Conservation (phyloP, 2,113 vertebrate species). For the Sceloporus undulatus region DNA sequence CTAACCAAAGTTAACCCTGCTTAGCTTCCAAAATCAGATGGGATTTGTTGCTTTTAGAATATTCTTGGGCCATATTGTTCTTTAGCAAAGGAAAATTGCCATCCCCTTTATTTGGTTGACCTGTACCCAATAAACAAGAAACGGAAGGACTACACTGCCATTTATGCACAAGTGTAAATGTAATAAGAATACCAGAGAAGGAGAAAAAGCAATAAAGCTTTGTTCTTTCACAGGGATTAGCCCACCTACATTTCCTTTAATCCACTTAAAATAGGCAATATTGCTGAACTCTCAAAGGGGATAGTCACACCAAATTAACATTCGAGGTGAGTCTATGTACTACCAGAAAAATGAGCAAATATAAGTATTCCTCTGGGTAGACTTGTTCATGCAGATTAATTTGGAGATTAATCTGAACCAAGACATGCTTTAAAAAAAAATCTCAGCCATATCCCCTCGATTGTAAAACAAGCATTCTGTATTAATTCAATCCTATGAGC, state of each 20-base stretch:
- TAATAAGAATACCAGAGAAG: not conserved
- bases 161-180: not conserved
- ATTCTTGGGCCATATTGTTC: not conserved
- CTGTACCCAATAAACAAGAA: not conserved
- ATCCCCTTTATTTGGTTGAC: not conserved
- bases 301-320: not conserved
- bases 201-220: not conserved
- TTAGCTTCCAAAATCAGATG: too few relatives aligned
- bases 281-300: not conserved
- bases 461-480: conserved; percentile 8
- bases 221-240: not conserved
- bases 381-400: not conserved
- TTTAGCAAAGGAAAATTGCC: not conserved
- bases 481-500: not conserved
- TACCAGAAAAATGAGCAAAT: not conserved
- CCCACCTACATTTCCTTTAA: not conserved
- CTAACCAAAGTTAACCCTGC: too few relatives aligned
- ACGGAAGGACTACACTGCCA: not conserved
- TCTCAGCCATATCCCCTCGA: not conserved
- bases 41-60: too few relatives aligned
- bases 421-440: not conserved
- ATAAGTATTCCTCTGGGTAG: not conserved
- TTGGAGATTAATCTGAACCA: conserved; percentile 15
- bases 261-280: not conserved
- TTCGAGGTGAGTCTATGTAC: not conserved